A percentile compares a stretch with the other conserved stretches of the same genome.
phyloP scores from a whole-genome alignment of 2,113 vertebrate species.

The Progne subis region DNA sequence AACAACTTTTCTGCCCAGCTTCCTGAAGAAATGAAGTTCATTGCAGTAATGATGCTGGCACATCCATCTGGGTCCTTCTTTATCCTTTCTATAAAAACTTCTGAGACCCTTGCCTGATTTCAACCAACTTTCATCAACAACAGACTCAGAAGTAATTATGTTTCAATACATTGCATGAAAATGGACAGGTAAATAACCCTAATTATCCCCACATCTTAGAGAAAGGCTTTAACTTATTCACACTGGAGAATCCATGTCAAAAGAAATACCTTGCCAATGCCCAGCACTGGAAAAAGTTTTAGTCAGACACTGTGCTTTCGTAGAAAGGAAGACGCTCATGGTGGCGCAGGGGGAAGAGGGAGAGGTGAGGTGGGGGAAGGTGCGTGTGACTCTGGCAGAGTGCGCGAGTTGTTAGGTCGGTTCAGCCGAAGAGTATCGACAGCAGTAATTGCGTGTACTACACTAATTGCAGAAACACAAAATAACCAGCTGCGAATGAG shows the following conservation, averaged over 20 bases:
- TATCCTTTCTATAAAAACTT: background rate
- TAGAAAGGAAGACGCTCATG: background rate
- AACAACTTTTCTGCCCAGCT: background rate
- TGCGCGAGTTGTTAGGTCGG: background rate
- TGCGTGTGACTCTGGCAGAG: background rate
- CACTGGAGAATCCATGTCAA: fast-evolving
- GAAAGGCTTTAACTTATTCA: background rate
- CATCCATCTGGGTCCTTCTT: background rate
- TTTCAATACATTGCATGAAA: background rate
- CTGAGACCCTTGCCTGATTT: background rate
- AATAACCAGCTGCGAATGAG: conserved; percentile 48
- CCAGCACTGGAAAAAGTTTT: background rate
- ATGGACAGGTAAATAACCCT: background rate
- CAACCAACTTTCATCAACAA: background rate
- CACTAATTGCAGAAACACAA: conserved; percentile 24
- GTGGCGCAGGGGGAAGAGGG: background rate
- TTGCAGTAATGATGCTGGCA: background rate
- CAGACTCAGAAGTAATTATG: background rate
- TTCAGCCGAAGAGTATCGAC: conserved; percentile 32
- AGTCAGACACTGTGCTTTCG: background rate
- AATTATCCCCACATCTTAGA: background rate
- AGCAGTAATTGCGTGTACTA: background rate
- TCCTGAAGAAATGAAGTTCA: conserved; percentile 25
- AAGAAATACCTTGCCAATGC: background rate
- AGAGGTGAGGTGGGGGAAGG: background rate